Evolutionary conservation across 1,140 invertebrate species (phyloP).

Genomic region (Trissolcus basalis): DNA sequence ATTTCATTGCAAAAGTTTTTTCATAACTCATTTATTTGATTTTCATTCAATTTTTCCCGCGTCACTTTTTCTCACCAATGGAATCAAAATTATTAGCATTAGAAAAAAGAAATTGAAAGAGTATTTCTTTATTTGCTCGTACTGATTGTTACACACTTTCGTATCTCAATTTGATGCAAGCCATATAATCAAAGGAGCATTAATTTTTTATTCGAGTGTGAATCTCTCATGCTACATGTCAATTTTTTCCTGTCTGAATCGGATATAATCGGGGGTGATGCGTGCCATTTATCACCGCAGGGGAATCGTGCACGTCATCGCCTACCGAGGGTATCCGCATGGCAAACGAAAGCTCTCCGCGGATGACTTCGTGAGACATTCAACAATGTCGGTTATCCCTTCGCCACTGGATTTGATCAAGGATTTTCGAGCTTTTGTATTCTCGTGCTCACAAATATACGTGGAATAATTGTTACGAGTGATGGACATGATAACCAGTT

Average conservation of each 20-base stretch:
- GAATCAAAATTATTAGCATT: no score
- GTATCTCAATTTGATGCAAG: neutral
- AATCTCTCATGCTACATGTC: constrained; percentile 45
- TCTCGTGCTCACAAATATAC: constrained; percentile 19
- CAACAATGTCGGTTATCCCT: constrained; percentile 41
- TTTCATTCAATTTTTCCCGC: no score
- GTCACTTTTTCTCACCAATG: no score
- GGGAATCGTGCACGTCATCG: constrained; percentile 55
- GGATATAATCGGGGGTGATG: constrained; percentile 46
- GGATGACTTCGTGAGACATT: constrained; percentile 53
- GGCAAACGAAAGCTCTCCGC: constrained; percentile 27
- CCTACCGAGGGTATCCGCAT: constrained; percentile 48
- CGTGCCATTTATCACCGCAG: constrained; percentile 54
- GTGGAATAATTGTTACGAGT: constrained; percentile 31
- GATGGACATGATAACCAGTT: constrained; percentile 22
- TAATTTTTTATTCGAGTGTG: constrained; percentile 25
- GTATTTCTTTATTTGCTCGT: no score
- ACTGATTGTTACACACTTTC: no score
- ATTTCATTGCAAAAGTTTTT: no score
- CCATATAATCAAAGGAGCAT: neutral
- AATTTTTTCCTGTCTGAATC: constrained; percentile 40
- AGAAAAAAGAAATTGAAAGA: no score
- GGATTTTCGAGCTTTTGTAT: constrained; percentile 35
- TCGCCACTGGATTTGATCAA: constrained; percentile 46
- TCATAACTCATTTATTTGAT: no score